A percentile compares a stretch with the other conserved stretches of the same genome.
These are phyloP conservation scores for Tylochromis polylepis DNA, from an alignment of 2,113 vertebrate genomes.

Conservation along the genomic window DNA sequence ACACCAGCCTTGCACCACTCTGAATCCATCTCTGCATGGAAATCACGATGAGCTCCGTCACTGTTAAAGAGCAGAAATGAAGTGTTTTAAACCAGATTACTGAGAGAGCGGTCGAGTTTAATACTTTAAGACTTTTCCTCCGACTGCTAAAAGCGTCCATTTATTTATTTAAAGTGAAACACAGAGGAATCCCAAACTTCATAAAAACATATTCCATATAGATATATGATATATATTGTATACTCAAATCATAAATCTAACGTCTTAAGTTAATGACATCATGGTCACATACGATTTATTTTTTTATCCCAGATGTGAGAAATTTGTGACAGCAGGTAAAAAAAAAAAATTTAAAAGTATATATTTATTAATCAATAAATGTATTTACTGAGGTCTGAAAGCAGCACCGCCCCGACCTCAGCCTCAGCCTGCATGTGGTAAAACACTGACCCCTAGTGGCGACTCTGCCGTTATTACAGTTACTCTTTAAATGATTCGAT, in stretches of 20 bases:
- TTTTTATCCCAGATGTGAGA: background rate
- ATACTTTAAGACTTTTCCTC: background rate
- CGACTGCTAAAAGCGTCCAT: background rate
- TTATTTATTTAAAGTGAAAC: background rate
- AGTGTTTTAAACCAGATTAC: background rate
- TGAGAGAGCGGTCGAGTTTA: background rate
- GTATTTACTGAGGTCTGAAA: background rate
- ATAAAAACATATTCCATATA: background rate
- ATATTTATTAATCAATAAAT: background rate
- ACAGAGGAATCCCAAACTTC: background rate
- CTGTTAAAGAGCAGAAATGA: background rate
- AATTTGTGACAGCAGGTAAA: background rate
- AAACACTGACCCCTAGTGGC: background rate
- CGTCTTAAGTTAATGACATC: background rate
- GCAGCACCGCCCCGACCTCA: background rate
- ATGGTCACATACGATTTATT: background rate
- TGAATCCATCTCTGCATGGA: background rate
- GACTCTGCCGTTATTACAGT: background rate
- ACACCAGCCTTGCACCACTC: rapidly evolving
- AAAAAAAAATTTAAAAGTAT: background rate
- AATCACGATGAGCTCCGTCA: rapidly evolving
- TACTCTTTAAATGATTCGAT: background rate
- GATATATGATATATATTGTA: background rate
- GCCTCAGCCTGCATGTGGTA: background rate
- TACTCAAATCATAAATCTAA: background rate